These are phyloP conservation scores for Semaprochilodus insignis DNA, from an alignment of 2,797 vertebrate species.

Conservation along the genomic window DNA sequence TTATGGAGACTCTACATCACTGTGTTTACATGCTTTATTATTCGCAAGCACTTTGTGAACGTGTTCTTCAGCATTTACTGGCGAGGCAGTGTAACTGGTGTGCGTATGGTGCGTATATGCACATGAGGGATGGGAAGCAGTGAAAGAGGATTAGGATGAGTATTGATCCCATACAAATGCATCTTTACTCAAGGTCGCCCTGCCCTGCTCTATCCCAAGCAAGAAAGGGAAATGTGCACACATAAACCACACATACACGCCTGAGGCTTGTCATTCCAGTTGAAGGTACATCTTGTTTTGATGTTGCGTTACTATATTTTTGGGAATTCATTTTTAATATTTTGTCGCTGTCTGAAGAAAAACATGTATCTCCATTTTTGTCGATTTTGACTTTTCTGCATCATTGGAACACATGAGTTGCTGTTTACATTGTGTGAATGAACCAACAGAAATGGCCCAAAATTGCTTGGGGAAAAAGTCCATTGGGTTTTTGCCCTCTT, in stretches of 20 bases:
- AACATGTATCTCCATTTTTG: too few relatives aligned
- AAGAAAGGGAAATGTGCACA: slow-evolving; percentile 1
- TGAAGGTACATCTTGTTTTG: not conserved
- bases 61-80: slow-evolving; percentile 13
- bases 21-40: not conserved
- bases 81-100: not conserved
- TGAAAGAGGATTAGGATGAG: slow-evolving; percentile 45
- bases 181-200: slow-evolving; percentile 40
- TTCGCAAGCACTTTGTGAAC: not conserved
- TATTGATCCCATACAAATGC: slow-evolving; percentile 49
- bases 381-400: too few relatives aligned
- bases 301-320: not conserved
- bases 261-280: not conserved
- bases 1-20: not conserved
- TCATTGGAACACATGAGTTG: too few relatives aligned
- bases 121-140: not conserved
- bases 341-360: too few relatives aligned
- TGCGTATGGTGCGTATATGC: slow-evolving; percentile 1
- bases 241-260: not conserved
- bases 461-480: too few relatives aligned
- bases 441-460: too few relatives aligned
- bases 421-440: too few relatives aligned
- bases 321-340: not conserved
- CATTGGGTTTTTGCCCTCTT: too few relatives aligned
- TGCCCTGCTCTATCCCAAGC: not conserved